Evolutionary conservation across 2,797 vertebrate species (phyloP).

Genomic region (Macroramphosus scolopax): DNA sequence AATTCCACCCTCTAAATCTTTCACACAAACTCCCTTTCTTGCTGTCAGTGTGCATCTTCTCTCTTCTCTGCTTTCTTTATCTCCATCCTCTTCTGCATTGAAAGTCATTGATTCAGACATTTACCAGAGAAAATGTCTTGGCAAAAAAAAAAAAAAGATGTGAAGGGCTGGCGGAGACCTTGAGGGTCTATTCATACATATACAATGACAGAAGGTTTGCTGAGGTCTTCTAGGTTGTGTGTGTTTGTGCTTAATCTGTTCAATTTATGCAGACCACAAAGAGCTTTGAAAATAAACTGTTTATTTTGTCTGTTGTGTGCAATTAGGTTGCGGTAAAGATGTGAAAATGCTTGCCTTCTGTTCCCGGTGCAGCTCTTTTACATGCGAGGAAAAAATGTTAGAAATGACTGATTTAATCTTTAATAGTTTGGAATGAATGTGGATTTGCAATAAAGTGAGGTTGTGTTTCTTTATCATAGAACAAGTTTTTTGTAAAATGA

Average conservation of each 20-base stretch:
- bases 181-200: constrained; percentile 45
- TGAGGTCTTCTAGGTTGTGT: constrained; percentile 43
- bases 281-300: constrained; percentile 30
- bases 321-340: too few relatives aligned
- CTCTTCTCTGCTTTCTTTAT: constrained; percentile 24
- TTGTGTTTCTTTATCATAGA: too few relatives aligned
- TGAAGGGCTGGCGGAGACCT: constrained; percentile 42
- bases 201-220: constrained; percentile 41
- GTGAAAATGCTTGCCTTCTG: too few relatives aligned
- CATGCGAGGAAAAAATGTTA: background rate
- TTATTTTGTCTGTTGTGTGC: constrained; percentile 33
- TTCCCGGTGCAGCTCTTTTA: constrained; percentile 11
- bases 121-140: constrained; percentile 39
- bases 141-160: background rate
- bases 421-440: constrained; percentile 6
- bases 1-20: constrained; percentile 57
- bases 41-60: constrained; percentile 14
- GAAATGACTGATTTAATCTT: constrained; percentile 8
- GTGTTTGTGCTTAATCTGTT: constrained; percentile 49
- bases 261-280: constrained; percentile 41
- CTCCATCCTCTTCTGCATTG: constrained; percentile 28
- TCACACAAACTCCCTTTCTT: constrained; percentile 44
- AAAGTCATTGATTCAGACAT: constrained; percentile 52
- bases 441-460: too few relatives aligned
- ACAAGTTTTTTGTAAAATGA: background rate